A percentile compares a stretch with the other conserved stretches of the same genome.
phyloP scores from a whole-genome alignment of 2,797 vertebrate species.

The Nyctalus aviator region DNA sequence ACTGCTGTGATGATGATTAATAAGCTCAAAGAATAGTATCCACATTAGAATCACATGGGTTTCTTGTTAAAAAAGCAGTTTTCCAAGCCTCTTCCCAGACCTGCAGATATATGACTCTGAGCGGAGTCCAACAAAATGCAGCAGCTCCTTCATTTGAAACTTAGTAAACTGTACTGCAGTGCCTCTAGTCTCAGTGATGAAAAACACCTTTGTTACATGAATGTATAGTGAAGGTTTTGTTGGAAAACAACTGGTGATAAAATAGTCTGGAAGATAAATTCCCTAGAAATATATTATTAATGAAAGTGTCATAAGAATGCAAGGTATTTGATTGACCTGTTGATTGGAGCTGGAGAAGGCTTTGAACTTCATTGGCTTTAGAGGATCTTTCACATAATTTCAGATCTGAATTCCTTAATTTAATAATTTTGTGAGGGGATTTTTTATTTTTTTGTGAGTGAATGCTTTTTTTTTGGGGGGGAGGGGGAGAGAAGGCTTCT shows the following conservation, averaged over 20 bases:
- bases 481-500: not conserved
- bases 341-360: not conserved
- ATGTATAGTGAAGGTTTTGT: not conserved
- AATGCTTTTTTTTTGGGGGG: not conserved
- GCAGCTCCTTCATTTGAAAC: not conserved
- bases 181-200: not conserved
- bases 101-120: not conserved
- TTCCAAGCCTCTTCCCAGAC: not conserved
- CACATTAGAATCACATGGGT: not conserved
- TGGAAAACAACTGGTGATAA: not conserved
- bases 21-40: not conserved
- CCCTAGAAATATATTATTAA: not conserved
- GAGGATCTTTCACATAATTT: not conserved
- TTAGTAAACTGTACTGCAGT: not conserved
- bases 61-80: not conserved
- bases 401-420: conserved; percentile 14
- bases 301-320: not conserved
- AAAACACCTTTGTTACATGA: not conserved
- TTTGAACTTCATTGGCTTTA: not conserved
- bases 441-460: not conserved
- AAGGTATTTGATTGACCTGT: not conserved
- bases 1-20: not conserved
- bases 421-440: not conserved
- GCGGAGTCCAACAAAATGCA: not conserved
- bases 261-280: not conserved